Conservation (phyloP, 2,797 vertebrate genomes). For the Crax fasciolata region DNA sequence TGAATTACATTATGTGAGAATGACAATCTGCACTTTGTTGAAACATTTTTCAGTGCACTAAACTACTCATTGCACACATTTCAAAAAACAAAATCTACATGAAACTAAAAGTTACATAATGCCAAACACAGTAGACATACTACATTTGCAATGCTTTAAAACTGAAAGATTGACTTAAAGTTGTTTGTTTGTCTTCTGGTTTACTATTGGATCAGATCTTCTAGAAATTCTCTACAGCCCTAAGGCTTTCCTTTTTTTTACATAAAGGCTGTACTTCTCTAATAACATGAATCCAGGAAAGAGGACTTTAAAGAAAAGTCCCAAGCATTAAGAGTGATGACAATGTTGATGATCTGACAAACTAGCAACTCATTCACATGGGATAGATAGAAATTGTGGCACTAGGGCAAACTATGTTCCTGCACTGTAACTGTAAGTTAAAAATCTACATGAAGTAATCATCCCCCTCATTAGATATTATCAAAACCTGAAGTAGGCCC, state of each 20-base stretch:
- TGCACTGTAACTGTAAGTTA: not conserved
- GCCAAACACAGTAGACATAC: not conserved
- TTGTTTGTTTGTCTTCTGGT: not conserved
- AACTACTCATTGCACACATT: rapidly evolving
- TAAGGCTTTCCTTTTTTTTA: not conserved
- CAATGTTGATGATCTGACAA: not conserved
- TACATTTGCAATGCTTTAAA: not conserved
- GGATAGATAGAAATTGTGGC: not conserved
- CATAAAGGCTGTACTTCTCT: not conserved
- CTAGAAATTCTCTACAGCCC: not conserved
- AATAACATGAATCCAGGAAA: not conserved
- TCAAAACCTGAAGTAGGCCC: not conserved
- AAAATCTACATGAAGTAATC: not conserved
- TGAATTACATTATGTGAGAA: not conserved
- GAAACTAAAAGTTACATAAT: not conserved
- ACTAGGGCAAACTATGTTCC: not conserved
- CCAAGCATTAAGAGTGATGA: not conserved
- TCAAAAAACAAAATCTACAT: not conserved
- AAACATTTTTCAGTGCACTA: not conserved
- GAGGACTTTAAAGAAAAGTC: not conserved
- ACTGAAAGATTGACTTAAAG: not conserved
- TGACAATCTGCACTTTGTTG: not conserved
- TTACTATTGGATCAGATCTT: not conserved
- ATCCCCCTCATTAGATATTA: not conserved
- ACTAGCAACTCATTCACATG: rapidly evolving